Evolutionary conservation across 2,888 invertebrate species (phyloP).

Genomic region (Heliconius charithonia): DNA sequence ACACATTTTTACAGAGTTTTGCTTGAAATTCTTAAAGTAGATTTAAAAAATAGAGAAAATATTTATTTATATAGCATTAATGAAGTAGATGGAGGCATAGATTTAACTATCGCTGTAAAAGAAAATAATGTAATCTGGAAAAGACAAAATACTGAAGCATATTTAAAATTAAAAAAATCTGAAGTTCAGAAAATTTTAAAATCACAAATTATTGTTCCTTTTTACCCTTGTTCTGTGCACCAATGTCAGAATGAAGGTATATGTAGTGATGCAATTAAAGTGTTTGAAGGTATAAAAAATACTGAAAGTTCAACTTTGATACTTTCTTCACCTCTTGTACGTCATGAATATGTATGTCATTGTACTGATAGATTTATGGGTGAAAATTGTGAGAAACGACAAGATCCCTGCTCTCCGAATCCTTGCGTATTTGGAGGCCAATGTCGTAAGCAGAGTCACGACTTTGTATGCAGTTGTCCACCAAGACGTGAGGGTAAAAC

Average conservation of each 20-base stretch:
- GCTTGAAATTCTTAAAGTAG: conserved; percentile 87
- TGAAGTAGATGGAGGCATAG: conserved; percentile 86
- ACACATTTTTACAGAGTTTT: conserved; percentile 89
- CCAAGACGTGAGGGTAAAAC: conserved; percentile 90
- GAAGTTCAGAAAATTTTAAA: conserved; percentile 86
- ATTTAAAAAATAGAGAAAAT: conserved; percentile 86
- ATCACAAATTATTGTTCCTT: conserved; percentile 86
- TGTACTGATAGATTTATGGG: conserved; percentile 94
- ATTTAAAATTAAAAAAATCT: conserved; percentile 86
- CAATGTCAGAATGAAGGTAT: conserved; percentile 91
- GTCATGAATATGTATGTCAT: conserved; percentile 90
- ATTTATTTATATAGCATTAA: conserved; percentile 89
- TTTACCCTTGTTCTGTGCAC: conserved; percentile 88
- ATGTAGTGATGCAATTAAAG: conserved; percentile 88
- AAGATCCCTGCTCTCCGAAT: conserved; percentile 95
- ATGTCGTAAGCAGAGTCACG: conserved; percentile 92
- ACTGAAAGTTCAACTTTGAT: conserved; percentile 92
- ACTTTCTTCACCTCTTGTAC: conserved; percentile 91
- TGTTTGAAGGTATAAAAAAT: conserved; percentile 88
- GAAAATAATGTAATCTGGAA: conserved; percentile 84
- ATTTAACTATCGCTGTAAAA: conserved; percentile 88
- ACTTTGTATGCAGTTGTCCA: conserved; percentile 93
- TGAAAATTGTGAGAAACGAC: conserved; percentile 90
- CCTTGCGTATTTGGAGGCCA: conserved; percentile 94
- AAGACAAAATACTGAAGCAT: conserved; percentile 86